Conservation (phyloP, 2,888 invertebrate genomes). For the Andrena bicolor region DNA sequence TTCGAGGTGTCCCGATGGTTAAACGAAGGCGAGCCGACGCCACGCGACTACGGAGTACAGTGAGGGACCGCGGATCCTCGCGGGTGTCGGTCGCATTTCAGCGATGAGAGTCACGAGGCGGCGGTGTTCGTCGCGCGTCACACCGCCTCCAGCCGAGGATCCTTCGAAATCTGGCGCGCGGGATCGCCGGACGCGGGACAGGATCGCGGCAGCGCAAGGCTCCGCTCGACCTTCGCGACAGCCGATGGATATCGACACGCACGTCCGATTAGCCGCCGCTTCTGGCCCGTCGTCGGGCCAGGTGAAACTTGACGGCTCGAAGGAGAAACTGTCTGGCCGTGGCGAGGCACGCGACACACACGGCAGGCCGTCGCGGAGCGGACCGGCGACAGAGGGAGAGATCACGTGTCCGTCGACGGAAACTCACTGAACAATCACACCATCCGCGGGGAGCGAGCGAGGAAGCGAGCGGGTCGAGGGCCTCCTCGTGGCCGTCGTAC, state of each 20-base stretch:
- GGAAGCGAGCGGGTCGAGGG: conserved; percentile 3
- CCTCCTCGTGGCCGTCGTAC: conserved; percentile 22
- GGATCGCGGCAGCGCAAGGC: too few species aligned
- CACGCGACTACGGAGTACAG: not conserved
- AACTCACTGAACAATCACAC: conserved; percentile 59
- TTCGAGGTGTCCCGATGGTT: not conserved
- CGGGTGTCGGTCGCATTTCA: not conserved
- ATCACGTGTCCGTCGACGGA: conserved; percentile 56
- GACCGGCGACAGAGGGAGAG: conserved; percentile 8
- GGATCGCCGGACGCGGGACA: too few species aligned
- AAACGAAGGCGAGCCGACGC: not conserved
- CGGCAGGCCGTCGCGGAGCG: conserved; percentile 10
- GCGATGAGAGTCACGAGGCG: not conserved
- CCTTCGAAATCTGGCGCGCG: not conserved
- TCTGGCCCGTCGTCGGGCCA: not conserved
- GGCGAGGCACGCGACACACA: conserved; percentile 41
- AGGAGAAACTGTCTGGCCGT: conserved; percentile 31
- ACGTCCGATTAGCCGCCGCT: conserved; percentile 6
- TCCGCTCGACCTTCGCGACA: too few species aligned
- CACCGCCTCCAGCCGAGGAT: not conserved
- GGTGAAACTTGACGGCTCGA: conserved; percentile 38
- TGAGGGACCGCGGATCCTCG: not conserved
- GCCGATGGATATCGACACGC: conserved; percentile 11
- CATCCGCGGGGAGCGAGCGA: conserved; percentile 38
- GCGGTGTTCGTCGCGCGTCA: not conserved